These are phyloP conservation scores for Drosophila rellima DNA, from an alignment of 2,888 invertebrate species.

Conservation along the genomic window DNA sequence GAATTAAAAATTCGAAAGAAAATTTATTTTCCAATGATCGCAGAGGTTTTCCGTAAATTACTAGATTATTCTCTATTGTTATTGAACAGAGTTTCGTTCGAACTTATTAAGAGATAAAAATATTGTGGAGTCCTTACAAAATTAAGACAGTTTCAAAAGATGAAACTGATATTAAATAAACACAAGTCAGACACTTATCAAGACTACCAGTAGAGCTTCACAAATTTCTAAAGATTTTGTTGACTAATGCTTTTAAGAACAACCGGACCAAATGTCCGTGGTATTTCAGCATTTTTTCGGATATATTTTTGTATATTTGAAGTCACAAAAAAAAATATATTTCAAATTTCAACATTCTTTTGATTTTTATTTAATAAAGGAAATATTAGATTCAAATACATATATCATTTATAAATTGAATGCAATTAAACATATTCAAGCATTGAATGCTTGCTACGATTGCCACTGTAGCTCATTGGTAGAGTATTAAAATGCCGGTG, in stretches of 20 bases:
- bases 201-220: not conserved
- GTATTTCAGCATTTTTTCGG: not conserved
- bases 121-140: too few species aligned
- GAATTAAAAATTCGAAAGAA: too few species aligned
- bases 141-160: too few species aligned
- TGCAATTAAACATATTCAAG: too few species aligned
- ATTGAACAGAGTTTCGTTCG: not conserved
- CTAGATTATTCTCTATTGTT: not conserved
- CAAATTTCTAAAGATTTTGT: not conserved
- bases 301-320: not conserved
- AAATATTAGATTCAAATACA: too few species aligned
- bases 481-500: conserved; percentile 1
- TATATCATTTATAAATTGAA: too few species aligned
- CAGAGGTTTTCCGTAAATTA: too few species aligned
- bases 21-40: not conserved
- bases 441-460: too few species aligned
- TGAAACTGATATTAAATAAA: not conserved
- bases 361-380: not conserved
- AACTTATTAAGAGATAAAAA: not conserved
- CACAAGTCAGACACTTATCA: not conserved
- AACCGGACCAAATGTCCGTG: too few species aligned
- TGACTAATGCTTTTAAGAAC: not conserved
- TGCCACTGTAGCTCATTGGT: not conserved
- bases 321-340: not conserved
- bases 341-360: not conserved